A percentile compares a stretch with the other conserved stretches of the same genome.
These are phyloP conservation scores for Bambusicola thoracicus DNA, from an alignment of 2,113 vertebrate genomes.

Conservation along the genomic window DNA sequence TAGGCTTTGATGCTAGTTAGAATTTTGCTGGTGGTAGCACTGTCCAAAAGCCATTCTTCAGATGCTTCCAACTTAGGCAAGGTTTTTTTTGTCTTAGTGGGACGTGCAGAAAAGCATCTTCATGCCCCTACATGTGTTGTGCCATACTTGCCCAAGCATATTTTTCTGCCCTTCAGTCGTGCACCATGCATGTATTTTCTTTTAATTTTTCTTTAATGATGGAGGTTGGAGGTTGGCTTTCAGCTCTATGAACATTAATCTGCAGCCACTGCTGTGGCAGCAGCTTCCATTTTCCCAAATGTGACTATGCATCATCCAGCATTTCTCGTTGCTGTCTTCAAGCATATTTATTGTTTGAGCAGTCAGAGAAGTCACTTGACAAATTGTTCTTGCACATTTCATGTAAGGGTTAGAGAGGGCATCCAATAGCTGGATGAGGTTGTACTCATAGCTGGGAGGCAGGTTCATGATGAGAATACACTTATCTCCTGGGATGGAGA, in stretches of 20 bases:
- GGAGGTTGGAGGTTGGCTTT: background rate
- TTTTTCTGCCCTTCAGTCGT: background rate
- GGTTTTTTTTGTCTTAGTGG: background rate
- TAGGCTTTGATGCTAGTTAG: background rate
- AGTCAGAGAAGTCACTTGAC: background rate
- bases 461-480: background rate
- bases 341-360: background rate
- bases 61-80: background rate
- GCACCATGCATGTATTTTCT: accelerated
- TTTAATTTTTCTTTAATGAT: background rate
- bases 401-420: background rate
- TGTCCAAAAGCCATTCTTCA: background rate
- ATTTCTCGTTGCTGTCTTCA: background rate
- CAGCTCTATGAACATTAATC: background rate
- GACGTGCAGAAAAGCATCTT: background rate
- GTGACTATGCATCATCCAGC: background rate
- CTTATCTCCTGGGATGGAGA: background rate
- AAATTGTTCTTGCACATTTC: background rate
- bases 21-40: background rate
- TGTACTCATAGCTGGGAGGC: background rate
- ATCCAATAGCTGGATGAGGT: background rate
- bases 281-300: background rate
- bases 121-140: accelerated
- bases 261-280: background rate
- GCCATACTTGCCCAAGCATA: accelerated